Percentiles rank a stretch among this genome's conserved stretches.
Evolutionary conservation across 2,888 invertebrate genomes (phyloP).

Genomic region (Blera fallax): DNA sequence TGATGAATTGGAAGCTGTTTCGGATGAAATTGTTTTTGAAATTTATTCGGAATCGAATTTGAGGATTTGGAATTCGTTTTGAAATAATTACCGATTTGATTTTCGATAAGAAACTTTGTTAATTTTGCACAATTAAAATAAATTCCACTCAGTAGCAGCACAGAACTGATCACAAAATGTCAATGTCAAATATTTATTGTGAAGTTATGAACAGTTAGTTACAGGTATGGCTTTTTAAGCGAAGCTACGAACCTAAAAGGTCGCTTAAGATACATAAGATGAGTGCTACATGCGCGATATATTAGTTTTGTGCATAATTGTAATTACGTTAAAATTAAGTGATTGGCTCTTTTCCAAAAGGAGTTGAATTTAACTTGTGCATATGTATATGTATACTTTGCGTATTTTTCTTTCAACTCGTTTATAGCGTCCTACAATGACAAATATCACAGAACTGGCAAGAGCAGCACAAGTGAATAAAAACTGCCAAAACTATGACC

Average conservation of each 20-base stretch:
- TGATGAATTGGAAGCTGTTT: slow-evolving; percentile 13
- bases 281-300: background rate
- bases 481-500: too few relatives aligned
- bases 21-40: background rate
- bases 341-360: too few relatives aligned
- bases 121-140: slow-evolving; percentile 51
- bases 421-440: too few relatives aligned
- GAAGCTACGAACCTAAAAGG: background rate
- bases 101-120: slow-evolving; percentile 44
- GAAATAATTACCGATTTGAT: slow-evolving; percentile 44
- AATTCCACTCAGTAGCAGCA: slow-evolving; percentile 42
- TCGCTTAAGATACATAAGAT: background rate
- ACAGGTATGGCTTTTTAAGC: background rate
- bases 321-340: too few relatives aligned
- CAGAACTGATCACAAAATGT: slow-evolving; percentile 60
- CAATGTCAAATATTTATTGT: slow-evolving; percentile 64
- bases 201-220: slow-evolving; percentile 34
- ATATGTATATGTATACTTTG: too few relatives aligned
- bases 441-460: too few relatives aligned
- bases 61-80: background rate
- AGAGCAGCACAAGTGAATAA: too few relatives aligned
- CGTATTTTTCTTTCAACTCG: too few relatives aligned
- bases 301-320: background rate
- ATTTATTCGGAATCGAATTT: background rate
- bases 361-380: too few relatives aligned